phyloP scores from a whole-genome alignment of 2,888 invertebrate genomes.

The Encarsia formosa region DNA sequence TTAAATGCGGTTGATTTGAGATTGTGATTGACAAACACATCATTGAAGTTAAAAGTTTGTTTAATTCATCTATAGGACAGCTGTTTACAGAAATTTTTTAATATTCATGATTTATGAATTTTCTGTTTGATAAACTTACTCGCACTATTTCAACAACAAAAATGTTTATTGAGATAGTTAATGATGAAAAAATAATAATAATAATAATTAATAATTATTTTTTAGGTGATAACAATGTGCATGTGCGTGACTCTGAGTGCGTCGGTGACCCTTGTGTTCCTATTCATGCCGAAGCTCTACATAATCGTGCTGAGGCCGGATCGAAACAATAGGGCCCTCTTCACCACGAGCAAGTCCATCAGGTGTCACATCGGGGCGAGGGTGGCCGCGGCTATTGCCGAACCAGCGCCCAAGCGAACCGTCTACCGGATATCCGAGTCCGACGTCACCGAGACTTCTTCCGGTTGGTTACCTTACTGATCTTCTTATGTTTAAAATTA shows the following conservation, averaged over 20 bases:
- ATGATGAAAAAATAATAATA: too few species aligned
- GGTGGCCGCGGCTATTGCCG: constrained; percentile 50
- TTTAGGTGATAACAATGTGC: constrained; percentile 52
- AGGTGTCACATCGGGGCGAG: constrained; percentile 59
- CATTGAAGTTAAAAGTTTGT: too few species aligned
- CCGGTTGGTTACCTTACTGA: constrained; percentile 7
- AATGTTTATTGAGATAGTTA: too few species aligned
- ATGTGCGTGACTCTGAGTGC: constrained; percentile 72
- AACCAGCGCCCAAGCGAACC: constrained; percentile 35
- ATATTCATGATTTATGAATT: too few species aligned
- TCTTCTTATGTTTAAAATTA: too few species aligned
- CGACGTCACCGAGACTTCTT: constrained; percentile 24
- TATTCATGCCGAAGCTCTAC: constrained; percentile 74
- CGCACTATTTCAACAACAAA: too few species aligned
- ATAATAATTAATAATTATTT: too few species aligned
- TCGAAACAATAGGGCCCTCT: constrained; percentile 65
- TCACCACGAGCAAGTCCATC: constrained; percentile 61
- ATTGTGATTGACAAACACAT: too few species aligned
- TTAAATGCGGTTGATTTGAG: too few species aligned
- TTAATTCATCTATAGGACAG: too few species aligned
- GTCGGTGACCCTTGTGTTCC: constrained; percentile 66
- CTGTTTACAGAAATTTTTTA: too few species aligned
- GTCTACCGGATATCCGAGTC: constrained; percentile 33
- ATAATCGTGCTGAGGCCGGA: constrained; percentile 72
- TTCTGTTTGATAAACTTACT: too few species aligned